Conservation (phyloP, 2,888 invertebrate genomes). For the Heliconius ethilla region DNA sequence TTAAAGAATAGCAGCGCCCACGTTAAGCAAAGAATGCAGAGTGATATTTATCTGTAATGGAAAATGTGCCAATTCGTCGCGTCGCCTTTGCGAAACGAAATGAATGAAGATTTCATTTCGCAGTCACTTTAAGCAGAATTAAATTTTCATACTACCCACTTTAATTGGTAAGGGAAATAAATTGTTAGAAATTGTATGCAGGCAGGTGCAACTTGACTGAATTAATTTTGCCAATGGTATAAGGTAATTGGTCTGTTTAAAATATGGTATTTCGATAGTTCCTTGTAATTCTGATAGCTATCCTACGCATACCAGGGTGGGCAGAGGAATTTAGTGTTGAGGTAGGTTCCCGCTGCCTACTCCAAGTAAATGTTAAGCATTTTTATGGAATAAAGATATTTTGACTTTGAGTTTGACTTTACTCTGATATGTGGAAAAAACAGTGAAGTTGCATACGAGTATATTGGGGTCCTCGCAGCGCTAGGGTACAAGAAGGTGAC, state of each 20-base stretch:
- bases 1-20: slow-evolving; percentile 18
- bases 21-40: slow-evolving; percentile 25
- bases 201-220: slow-evolving; percentile 25
- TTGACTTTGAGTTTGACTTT: too few relatives aligned
- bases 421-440: too few relatives aligned
- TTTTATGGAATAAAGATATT: too few relatives aligned
- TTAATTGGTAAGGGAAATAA: slow-evolving; percentile 27
- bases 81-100: slow-evolving; percentile 29
- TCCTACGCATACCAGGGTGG: background rate
- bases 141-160: slow-evolving; percentile 16
- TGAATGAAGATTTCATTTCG: slow-evolving; percentile 27
- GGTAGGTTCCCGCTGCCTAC: background rate
- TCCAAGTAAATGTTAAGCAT: too few relatives aligned
- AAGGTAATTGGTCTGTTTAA: background rate
- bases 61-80: slow-evolving; percentile 31
- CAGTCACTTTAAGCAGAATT: slow-evolving; percentile 26
- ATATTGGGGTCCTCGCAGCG: too few relatives aligned
- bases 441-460: too few relatives aligned
- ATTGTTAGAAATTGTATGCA: slow-evolving; percentile 24
- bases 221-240: slow-evolving; percentile 22
- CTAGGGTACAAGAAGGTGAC: too few relatives aligned
- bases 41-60: slow-evolving; percentile 33
- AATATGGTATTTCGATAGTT: background rate
- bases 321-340: background rate
- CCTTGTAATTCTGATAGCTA: background rate